Percentiles rank a stretch among this genome's conserved stretches.
Evolutionary conservation across 2,888 invertebrate genomes (phyloP).

Genomic region (Timandra comae): DNA sequence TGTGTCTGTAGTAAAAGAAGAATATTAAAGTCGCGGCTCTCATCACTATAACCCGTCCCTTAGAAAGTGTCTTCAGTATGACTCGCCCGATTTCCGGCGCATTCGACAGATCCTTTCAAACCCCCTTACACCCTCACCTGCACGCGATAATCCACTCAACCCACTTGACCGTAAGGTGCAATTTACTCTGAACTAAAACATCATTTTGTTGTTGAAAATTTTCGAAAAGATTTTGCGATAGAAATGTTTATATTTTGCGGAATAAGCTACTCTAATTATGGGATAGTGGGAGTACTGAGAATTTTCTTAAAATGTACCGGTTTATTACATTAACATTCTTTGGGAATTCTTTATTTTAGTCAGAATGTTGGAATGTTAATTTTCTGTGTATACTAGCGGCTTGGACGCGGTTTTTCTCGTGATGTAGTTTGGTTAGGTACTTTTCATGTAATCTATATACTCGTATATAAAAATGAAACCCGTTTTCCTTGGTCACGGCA

Average conservation of each 20-base stretch:
- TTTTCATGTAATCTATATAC: no score
- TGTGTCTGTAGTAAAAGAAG: no score
- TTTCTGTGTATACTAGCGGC: no score
- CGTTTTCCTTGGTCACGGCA: no score
- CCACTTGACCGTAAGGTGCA: background rate
- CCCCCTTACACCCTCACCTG: conserved; percentile 10
- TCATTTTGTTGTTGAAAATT: conserved; percentile 14
- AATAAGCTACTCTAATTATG: background rate
- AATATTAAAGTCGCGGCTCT: conserved; percentile 2
- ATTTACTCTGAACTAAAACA: conserved; percentile 1
- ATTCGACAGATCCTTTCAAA: conserved; percentile 33
- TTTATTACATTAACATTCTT: no score
- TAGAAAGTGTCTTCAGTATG: conserved; percentile 38
- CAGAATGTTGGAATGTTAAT: no score
- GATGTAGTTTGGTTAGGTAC: no score
- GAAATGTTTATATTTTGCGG: conserved; percentile 12
- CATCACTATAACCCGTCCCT: conserved; percentile 13
- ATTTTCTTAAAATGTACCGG: no score
- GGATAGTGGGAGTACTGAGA: no score
- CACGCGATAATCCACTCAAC: conserved; percentile 4
- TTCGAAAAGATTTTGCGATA: conserved; percentile 12
- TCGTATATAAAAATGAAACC: no score
- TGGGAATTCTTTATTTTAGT: no score
- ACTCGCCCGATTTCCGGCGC: conserved; percentile 45
- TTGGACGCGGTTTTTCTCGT: no score